Evolutionary conservation across 2,888 invertebrate species (phyloP).

Genomic region (Dicycla oo): DNA sequence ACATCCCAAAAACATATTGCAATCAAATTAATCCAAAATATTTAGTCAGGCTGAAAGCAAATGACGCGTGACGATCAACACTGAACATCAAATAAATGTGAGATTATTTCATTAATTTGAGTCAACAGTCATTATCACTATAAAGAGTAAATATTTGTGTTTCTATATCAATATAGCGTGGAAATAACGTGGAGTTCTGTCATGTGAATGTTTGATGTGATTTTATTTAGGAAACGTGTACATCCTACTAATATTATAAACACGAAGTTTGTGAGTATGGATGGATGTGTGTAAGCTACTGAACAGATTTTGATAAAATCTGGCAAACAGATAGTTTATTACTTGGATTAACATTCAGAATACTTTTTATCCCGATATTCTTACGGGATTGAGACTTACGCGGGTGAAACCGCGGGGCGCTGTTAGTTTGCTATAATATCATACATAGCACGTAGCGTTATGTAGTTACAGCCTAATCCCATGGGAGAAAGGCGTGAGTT

Average conservation of each 20-base stretch:
- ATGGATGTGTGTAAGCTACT: too few species aligned
- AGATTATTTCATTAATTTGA: constrained; percentile 38
- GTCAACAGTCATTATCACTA: constrained; percentile 31
- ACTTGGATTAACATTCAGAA: too few species aligned
- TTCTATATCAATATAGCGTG: background rate
- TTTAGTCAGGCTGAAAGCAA: constrained; percentile 11
- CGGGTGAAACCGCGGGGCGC: too few species aligned
- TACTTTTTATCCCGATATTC: too few species aligned
- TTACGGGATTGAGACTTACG: too few species aligned
- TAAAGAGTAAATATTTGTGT: constrained; percentile 30
- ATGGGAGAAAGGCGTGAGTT: too few species aligned
- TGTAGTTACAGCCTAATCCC: background rate
- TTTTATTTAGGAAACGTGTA: constrained; percentile 19
- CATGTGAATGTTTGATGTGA: constrained; percentile 19
- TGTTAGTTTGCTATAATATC: background rate
- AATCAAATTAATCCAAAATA: constrained; percentile 2
- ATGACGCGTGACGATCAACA: constrained; percentile 3
- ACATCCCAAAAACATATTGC: background rate
- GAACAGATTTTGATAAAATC: too few species aligned
- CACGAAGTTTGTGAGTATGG: too few species aligned
- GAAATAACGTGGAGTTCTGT: background rate
- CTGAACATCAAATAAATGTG: constrained; percentile 13
- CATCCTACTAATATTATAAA: too few species aligned
- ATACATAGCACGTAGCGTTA: background rate
- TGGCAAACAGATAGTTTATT: too few species aligned